Conservation (phyloP, 2,888 invertebrate genomes). For the Blomia tropicalis region DNA sequence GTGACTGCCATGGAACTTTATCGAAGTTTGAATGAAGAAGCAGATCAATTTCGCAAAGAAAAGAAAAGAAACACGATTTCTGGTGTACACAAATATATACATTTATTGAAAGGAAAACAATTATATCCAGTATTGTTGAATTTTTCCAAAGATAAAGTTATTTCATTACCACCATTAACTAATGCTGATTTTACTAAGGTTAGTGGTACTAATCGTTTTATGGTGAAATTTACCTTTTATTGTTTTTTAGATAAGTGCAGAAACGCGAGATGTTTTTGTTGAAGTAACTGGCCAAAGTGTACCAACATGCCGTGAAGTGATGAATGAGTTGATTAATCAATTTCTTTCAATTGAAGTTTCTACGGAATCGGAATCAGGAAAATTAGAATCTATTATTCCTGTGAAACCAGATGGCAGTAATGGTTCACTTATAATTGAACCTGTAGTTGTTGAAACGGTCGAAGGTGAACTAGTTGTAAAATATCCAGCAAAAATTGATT, state of each 20-base stretch:
- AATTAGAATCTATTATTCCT: conserved; percentile 31
- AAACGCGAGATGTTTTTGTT: conserved; percentile 50
- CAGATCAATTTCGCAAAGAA: conserved; percentile 60
- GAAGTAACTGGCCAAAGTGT: conserved; percentile 58
- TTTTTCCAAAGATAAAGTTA: conserved; percentile 45
- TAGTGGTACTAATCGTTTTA: conserved; percentile 26
- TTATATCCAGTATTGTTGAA: conserved; percentile 56
- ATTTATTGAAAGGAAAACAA: conserved; percentile 55
- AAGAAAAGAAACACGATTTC: conserved; percentile 65
- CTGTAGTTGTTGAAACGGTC: conserved; percentile 49
- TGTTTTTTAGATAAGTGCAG: conserved; percentile 45
- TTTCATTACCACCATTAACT: conserved; percentile 72
- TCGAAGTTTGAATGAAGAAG: conserved; percentile 52
- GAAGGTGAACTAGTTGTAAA: conserved; percentile 56
- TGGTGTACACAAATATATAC: conserved; percentile 63
- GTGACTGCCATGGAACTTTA: conserved; percentile 53
- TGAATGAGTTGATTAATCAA: conserved; percentile 51
- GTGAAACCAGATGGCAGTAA: conserved; percentile 30
- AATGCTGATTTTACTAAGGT: conserved; percentile 66
- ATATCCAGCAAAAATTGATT: conserved; percentile 60
- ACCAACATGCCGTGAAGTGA: conserved; percentile 47
- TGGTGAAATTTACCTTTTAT: not conserved
- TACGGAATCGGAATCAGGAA: conserved; percentile 30
- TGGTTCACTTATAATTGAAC: conserved; percentile 42
- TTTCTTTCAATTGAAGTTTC: conserved; percentile 36